These are phyloP conservation scores for Dryoscopus gambensis DNA, from an alignment of 2,113 vertebrate species.

Conservation along the genomic window DNA sequence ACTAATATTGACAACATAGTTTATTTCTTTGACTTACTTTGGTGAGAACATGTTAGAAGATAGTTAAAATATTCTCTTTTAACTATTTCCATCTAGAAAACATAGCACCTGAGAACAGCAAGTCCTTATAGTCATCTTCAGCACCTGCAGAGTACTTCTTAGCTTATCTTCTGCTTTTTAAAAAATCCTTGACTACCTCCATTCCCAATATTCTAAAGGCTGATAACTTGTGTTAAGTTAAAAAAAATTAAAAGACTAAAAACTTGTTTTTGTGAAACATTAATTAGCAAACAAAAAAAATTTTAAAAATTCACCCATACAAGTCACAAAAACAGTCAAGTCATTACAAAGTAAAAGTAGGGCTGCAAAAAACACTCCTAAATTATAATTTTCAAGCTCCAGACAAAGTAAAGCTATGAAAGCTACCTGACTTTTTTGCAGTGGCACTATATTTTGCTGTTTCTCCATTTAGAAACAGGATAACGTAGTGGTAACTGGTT, in stretches of 20 bases:
- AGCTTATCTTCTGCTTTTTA: not conserved
- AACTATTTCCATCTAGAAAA: conserved; percentile 18
- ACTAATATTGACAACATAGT: not conserved
- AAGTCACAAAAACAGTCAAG: not conserved
- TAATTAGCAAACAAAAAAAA: not conserved
- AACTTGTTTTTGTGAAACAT: not conserved
- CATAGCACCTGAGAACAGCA: conserved; percentile 36
- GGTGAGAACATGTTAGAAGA: conserved; percentile 9
- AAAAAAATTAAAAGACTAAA: not conserved
- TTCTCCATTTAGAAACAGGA: not conserved
- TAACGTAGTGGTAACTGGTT: not conserved
- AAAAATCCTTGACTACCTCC: not conserved
- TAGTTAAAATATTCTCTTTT: not conserved
- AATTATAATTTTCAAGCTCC: not conserved
- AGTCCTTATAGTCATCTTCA: conserved; percentile 10
- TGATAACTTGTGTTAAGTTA: not conserved
- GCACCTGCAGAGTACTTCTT: not conserved
- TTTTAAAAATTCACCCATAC: not conserved
- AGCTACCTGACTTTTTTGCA: not conserved
- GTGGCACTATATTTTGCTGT: not conserved
- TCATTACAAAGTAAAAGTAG: not conserved
- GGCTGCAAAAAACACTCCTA: not conserved
- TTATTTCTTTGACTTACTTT: conserved; percentile 27
- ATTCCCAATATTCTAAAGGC: not conserved
- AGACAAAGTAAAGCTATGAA: not conserved